phyloP scores from a whole-genome alignment of 2,797 vertebrate genomes.

The Poecilia gillii region DNA sequence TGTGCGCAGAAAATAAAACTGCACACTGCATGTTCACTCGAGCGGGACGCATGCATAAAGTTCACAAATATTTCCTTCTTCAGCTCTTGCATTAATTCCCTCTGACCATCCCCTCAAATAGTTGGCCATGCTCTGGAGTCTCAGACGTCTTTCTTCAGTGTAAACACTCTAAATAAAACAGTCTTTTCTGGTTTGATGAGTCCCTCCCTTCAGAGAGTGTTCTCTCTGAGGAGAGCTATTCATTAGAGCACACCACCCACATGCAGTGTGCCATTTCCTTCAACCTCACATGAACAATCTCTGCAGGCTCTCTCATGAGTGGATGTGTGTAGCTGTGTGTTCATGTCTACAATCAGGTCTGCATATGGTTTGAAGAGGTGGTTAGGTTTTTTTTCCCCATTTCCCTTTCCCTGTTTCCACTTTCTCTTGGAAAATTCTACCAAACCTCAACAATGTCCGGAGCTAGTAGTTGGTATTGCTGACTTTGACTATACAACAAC shows the following conservation, averaged over 20 bases:
- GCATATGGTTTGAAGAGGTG: constrained; percentile 45
- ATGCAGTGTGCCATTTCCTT: constrained; percentile 68
- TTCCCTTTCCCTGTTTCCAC: constrained; percentile 55
- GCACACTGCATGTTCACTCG: constrained; percentile 22
- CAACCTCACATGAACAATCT: constrained; percentile 72
- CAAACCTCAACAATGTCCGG: constrained; percentile 39
- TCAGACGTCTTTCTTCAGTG: constrained; percentile 41
- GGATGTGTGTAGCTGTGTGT: constrained; percentile 18
- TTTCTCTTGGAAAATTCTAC: constrained; percentile 62
- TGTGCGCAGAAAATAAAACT: constrained; percentile 18
- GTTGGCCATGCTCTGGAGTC: constrained; percentile 18
- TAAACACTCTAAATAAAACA: constrained; percentile 71
- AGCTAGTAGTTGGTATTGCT: constrained; percentile 42
- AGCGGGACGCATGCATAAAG: constrained; percentile 31
- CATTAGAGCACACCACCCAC: constrained; percentile 77
- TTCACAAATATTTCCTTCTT: constrained; percentile 62
- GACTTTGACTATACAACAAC: constrained; percentile 38
- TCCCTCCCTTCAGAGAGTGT: constrained; percentile 54
- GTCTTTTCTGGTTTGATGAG: constrained; percentile 64
- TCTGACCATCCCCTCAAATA: constrained; percentile 49
- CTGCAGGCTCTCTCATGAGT: constrained; percentile 48
- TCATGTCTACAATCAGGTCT: constrained; percentile 21
- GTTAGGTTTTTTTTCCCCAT: constrained; percentile 44
- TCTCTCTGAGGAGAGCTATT: constrained; percentile 76
- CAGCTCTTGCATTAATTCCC: constrained; percentile 49